Evolutionary conservation across 2,113 vertebrate species (phyloP).

Genomic region (Isurus oxyrinchus): DNA sequence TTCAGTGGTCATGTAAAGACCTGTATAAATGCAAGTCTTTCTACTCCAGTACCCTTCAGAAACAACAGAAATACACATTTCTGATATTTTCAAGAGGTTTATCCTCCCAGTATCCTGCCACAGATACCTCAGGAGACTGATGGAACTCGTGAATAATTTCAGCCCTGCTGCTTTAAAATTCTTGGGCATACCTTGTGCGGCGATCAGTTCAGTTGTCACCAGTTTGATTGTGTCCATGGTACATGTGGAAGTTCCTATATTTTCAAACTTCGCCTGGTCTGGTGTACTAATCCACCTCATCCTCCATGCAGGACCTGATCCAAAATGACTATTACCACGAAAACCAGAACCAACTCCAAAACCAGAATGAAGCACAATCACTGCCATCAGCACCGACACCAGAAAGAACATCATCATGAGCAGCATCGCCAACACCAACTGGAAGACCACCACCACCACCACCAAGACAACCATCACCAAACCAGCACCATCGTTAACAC

Average conservation of each 20-base stretch:
- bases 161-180: not conserved
- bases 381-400: not conserved
- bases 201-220: not conserved
- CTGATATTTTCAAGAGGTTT: not conserved
- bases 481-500: not conserved
- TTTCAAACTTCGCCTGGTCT: not conserved
- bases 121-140: not conserved
- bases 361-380: not conserved
- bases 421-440: not conserved
- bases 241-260: not conserved
- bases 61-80: not conserved
- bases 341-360: not conserved
- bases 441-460: not conserved
- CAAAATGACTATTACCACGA: not conserved
- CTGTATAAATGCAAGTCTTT: not conserved
- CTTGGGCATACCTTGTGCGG: not conserved
- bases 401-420: not conserved
- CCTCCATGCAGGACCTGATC: not conserved
- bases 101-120: not conserved
- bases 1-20: not conserved
- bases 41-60: not conserved
- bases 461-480: not conserved
- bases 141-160: not conserved
- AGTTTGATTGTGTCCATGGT: not conserved
- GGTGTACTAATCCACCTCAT: not conserved